Percentiles rank a stretch among this genome's conserved stretches.
phyloP scores from a whole-genome alignment of 2,113 vertebrate species.

The Upupa epops region DNA sequence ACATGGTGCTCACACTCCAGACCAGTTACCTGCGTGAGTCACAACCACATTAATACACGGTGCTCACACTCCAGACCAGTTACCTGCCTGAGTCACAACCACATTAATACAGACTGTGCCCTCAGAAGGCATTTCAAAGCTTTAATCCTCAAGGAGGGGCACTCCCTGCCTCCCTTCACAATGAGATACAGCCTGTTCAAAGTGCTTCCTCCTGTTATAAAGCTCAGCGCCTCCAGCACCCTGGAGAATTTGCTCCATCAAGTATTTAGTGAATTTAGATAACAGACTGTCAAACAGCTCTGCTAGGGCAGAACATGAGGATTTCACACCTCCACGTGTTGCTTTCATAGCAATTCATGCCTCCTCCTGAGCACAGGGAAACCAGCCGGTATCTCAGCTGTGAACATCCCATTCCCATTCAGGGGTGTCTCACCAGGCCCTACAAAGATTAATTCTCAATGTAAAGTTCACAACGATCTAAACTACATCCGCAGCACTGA shows the following conservation, averaged over 20 bases:
- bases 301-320: fast-evolving
- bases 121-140: neutral
- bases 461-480: neutral
- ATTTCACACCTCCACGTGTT: neutral
- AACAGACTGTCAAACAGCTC: neutral
- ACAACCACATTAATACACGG: neutral
- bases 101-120: neutral
- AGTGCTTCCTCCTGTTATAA: neutral
- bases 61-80: neutral
- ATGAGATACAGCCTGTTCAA: neutral
- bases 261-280: neutral
- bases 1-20: neutral
- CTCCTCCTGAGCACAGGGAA: neutral
- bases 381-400: neutral
- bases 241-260: neutral
- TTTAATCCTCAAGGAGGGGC: neutral
- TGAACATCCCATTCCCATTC: neutral
- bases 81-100: neutral
- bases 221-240: neutral
- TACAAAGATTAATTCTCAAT: neutral
- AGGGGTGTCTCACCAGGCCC: neutral
- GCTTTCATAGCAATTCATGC: neutral
- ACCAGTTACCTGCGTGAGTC: neutral
- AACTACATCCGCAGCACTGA: neutral
- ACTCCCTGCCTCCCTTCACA: neutral